Conservation (phyloP, 2,888 invertebrate species). For the Timema podura region DNA sequence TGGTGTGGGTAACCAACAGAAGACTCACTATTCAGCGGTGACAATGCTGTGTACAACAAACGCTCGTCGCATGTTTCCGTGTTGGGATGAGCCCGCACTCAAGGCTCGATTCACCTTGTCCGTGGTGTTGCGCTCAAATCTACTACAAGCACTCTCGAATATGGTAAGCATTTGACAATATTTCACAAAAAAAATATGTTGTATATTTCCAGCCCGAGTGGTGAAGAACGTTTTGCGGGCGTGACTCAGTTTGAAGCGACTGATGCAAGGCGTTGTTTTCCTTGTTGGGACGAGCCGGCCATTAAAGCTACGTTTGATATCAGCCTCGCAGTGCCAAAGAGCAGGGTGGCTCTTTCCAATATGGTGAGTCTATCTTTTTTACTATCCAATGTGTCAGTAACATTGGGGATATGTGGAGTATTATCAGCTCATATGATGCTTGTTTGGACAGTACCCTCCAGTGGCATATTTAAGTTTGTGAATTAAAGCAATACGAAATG, state of each 20-base stretch:
- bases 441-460: too few relatives aligned
- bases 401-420: too few relatives aligned
- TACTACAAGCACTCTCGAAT: conserved; percentile 50
- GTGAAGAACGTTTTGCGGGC: conserved; percentile 76
- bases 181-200: conserved; percentile 9
- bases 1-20: conserved; percentile 25
- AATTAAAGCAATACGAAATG: too few relatives aligned
- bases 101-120: conserved; percentile 52
- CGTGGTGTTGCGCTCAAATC: conserved; percentile 46
- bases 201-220: conserved; percentile 47
- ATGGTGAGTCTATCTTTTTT: conserved; percentile 77
- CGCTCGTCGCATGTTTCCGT: conserved; percentile 53
- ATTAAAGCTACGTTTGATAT: conserved; percentile 94
- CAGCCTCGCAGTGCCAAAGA: conserved; percentile 72
- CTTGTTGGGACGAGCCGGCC: conserved; percentile 98
- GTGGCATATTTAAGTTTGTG: too few relatives aligned
- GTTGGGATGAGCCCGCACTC: conserved; percentile 55
- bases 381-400: too few relatives aligned
- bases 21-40: conserved; percentile 44
- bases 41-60: conserved; percentile 47
- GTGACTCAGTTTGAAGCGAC: conserved; percentile 91
- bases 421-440: too few relatives aligned
- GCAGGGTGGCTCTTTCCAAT: conserved; percentile 86
- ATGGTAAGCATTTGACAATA: conserved; percentile 44
- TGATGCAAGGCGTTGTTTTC: conserved; percentile 89